A percentile compares a stretch with the other conserved stretches of the same genome.
Evolutionary conservation across 2,888 invertebrate species (phyloP).

Genomic region (Nomada fabriciana): DNA sequence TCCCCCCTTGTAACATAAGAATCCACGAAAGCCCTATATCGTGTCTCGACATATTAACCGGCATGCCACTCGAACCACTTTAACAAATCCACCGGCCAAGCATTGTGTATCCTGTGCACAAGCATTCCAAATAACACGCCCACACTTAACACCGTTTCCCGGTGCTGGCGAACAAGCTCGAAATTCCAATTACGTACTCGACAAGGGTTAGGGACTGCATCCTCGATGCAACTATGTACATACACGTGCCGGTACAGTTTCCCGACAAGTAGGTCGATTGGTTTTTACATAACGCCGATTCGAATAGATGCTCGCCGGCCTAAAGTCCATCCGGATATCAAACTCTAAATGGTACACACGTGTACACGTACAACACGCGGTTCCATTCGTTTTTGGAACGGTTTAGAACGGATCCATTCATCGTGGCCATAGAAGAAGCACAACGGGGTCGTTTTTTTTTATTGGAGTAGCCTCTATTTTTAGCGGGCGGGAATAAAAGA

Average conservation of each 20-base stretch:
- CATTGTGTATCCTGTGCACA: no score
- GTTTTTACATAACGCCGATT: constrained; percentile 44
- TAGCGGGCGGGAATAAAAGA: constrained; percentile 59
- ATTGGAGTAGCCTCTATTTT: constrained; percentile 59
- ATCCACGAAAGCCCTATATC: not conserved
- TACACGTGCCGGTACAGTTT: constrained; percentile 17
- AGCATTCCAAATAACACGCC: not conserved
- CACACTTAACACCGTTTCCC: not conserved
- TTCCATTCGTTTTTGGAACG: no score
- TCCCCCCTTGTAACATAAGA: not conserved
- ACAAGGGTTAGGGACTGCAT: not conserved
- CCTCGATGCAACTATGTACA: not conserved
- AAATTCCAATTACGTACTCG: not conserved
- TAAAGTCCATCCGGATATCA: constrained; percentile 10
- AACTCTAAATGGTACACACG: not conserved
- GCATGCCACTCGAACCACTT: not conserved
- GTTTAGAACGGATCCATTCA: constrained; percentile 61
- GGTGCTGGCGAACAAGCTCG: not conserved
- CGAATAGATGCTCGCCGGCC: constrained; percentile 5
- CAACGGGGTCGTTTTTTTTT: constrained; percentile 53
- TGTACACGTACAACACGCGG: not conserved
- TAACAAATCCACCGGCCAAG: no score
- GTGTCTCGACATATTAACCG: not conserved
- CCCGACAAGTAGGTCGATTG: constrained; percentile 45
- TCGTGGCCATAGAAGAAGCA: constrained; percentile 51